Evolutionary conservation across 2,888 invertebrate genomes (phyloP).

Genomic region (Halictus ligatus): DNA sequence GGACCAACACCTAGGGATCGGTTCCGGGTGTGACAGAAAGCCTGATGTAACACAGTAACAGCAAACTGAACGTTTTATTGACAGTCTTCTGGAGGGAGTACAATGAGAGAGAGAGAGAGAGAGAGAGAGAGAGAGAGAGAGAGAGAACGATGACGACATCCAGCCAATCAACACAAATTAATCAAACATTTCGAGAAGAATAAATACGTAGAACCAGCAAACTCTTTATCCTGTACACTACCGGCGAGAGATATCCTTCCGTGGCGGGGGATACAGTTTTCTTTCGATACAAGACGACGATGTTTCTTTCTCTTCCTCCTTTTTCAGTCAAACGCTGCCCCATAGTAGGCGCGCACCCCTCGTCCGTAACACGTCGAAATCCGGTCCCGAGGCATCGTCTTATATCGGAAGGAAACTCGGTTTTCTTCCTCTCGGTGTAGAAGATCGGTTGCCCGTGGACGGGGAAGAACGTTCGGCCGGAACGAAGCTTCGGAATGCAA

Average conservation of each 20-base stretch:
- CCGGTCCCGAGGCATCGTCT: too few relatives aligned
- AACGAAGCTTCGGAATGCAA: not conserved
- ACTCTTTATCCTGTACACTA: not conserved
- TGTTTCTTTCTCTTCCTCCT: too few relatives aligned
- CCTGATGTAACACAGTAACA: not conserved
- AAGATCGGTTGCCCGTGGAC: not conserved
- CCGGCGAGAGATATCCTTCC: not conserved
- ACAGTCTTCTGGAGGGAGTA: conserved; percentile 10
- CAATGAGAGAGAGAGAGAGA: conserved; percentile 2
- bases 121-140: too few relatives aligned
- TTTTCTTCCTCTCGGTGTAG: not conserved
- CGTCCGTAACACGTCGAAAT: too few relatives aligned
- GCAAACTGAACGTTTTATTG: conserved; percentile 28
- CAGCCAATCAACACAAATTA: not conserved
- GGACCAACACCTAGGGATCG: not conserved
- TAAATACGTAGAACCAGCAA: not conserved
- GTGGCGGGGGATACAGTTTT: too few relatives aligned
- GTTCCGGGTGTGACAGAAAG: not conserved
- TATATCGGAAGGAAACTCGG: not conserved
- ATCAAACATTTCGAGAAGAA: not conserved
- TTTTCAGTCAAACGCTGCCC: too few relatives aligned
- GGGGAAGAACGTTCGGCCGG: too few relatives aligned
- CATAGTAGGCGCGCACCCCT: too few relatives aligned
- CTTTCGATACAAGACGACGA: too few relatives aligned
- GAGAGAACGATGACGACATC: not conserved